A percentile compares a stretch with the other conserved stretches of the same genome.
phyloP scores from a whole-genome alignment of 2,797 vertebrate genomes.

The Zenarchopterus dispar region DNA sequence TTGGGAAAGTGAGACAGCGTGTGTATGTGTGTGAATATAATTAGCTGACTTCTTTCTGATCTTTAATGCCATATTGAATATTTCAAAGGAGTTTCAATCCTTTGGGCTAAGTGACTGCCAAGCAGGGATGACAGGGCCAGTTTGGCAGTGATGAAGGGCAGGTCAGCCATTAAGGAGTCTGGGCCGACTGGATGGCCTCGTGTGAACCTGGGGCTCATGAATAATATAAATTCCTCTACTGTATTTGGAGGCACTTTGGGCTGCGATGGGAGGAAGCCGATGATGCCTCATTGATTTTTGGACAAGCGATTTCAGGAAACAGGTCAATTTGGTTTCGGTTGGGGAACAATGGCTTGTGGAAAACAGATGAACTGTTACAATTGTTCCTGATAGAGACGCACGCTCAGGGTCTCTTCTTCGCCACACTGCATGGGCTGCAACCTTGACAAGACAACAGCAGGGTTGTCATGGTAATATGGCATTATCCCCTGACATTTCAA shows the following conservation, averaged over 20 bases:
- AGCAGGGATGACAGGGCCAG: conserved; percentile 48
- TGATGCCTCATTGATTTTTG: conserved; percentile 56
- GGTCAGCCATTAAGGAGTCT: conserved; percentile 62
- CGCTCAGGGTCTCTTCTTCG: conserved; percentile 22
- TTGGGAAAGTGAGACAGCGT: background rate
- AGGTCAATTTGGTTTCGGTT: conserved; percentile 42
- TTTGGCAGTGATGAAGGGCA: conserved; percentile 52
- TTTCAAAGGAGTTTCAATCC: conserved; percentile 66
- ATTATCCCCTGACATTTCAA: conserved; percentile 65
- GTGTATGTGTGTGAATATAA: conserved; percentile 42
- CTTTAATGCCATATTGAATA: conserved; percentile 73
- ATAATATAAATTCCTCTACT: conserved; percentile 70
- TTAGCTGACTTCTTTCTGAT: conserved; percentile 68
- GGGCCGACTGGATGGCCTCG: conserved; percentile 56
- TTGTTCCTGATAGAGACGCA: conserved; percentile 36
- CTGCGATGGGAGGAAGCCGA: conserved; percentile 9
- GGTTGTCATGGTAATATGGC: conserved; percentile 69
- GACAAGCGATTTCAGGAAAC: conserved; percentile 55
- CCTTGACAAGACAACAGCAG: conserved; percentile 58
- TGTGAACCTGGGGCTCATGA: conserved; percentile 69
- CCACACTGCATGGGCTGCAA: conserved; percentile 27
- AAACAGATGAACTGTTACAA: conserved; percentile 46
- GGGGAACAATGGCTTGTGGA: conserved; percentile 24
- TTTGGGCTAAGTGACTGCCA: conserved; percentile 61
- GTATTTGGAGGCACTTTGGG: conserved; percentile 74